Conservation (phyloP, 2,797 vertebrate genomes). For the Sternotherus odoratus region DNA sequence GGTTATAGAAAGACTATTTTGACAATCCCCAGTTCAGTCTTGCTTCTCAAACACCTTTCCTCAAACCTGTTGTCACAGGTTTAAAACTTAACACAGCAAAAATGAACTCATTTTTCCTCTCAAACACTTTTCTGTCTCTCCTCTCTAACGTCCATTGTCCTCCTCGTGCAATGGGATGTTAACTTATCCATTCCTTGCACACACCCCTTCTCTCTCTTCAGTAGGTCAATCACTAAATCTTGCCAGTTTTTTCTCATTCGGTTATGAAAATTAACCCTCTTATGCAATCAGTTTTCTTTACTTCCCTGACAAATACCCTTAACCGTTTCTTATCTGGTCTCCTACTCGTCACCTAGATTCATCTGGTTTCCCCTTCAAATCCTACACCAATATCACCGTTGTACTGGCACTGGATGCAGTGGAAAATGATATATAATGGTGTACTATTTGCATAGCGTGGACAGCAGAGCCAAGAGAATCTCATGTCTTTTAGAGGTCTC, state of each 20-base stretch:
- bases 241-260: background rate
- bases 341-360: no score
- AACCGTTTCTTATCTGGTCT: no score
- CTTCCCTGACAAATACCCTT: background rate
- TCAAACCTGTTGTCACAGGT: background rate
- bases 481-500: background rate
- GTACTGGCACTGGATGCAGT: no score
- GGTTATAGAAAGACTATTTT: rapidly evolving
- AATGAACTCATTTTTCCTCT: background rate
- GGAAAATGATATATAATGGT: no score
- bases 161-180: background rate
- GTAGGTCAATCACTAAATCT: background rate
- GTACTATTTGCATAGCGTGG: no score
- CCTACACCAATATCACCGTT: no score
- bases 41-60: background rate
- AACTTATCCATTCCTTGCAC: background rate
- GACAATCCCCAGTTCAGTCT: background rate
- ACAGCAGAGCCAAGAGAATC: background rate
- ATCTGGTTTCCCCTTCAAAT: no score
- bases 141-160: background rate
- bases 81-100: background rate
- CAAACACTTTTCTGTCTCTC: background rate
- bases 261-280: background rate
- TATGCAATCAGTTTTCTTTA: background rate
- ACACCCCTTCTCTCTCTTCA: background rate